A percentile compares a stretch with the other conserved stretches of the same genome.
phyloP scores from a whole-genome alignment of 2,113 vertebrate genomes.

The Zeus faber region DNA sequence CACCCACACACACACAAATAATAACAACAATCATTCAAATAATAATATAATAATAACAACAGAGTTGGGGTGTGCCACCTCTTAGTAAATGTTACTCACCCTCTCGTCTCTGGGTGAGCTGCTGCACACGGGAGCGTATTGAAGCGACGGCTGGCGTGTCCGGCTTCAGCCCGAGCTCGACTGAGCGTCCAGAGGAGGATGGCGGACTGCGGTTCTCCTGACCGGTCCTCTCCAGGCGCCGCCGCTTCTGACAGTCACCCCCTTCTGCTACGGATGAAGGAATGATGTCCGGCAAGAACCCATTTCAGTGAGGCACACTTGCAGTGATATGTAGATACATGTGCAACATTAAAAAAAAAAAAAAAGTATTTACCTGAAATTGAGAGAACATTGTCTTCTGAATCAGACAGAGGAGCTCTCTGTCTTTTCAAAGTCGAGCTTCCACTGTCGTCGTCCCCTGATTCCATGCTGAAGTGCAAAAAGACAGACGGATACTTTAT shows the following conservation, averaged over 20 bases:
- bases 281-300: background rate
- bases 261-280: conserved; percentile 26
- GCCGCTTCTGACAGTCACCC: conserved; percentile 59
- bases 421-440: conserved; percentile 53
- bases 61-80: too few relatives aligned
- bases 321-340: too few relatives aligned
- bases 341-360: too few relatives aligned
- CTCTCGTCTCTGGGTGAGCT: conserved; percentile 57
- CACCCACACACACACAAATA: too few relatives aligned
- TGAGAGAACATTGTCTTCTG: conserved; percentile 52
- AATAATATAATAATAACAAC: too few relatives aligned
- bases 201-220: conserved; percentile 60
- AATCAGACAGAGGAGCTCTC: conserved; percentile 64
- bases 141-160: conserved; percentile 69
- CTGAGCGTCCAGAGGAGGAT: conserved; percentile 4
- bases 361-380: conserved; percentile 43
- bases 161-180: conserved; percentile 53
- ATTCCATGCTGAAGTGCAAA: conserved; percentile 45
- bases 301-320: too few relatives aligned
- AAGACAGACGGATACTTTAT: too few relatives aligned
- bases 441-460: conserved; percentile 18
- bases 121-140: conserved; percentile 58
- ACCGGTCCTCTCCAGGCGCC: conserved; percentile 51
- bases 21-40: too few relatives aligned
- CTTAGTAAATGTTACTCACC: conserved; percentile 35